Conservation (phyloP, 2,888 invertebrate genomes). For the Hesperia comma region DNA sequence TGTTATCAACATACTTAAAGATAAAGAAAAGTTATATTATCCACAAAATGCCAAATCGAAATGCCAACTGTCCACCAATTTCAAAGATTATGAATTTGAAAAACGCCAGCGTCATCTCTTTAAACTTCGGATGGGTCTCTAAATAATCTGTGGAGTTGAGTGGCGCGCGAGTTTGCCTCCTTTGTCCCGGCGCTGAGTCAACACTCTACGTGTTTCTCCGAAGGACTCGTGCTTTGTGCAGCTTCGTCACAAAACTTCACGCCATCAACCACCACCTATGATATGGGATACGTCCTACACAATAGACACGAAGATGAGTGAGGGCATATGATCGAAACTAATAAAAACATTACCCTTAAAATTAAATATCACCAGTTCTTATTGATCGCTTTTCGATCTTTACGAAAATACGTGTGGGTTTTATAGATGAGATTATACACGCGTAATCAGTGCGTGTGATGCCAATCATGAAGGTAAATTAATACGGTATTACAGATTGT, state of each 20-base stretch:
- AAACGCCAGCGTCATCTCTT: slow-evolving; percentile 64
- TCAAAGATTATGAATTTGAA: slow-evolving; percentile 27
- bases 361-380: too few species aligned
- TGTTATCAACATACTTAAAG: too few species aligned
- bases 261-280: slow-evolving; percentile 46
- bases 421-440: too few species aligned
- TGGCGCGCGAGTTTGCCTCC: slow-evolving; percentile 65
- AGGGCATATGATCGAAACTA: slow-evolving; percentile 2
- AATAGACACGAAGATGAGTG: slow-evolving; percentile 14
- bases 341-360: too few species aligned
- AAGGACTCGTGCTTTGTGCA: slow-evolving; percentile 62
- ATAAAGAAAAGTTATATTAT: too few species aligned
- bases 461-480: too few species aligned
- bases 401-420: too few species aligned
- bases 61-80: not conserved
- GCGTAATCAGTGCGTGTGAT: too few species aligned
- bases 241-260: slow-evolving; percentile 74
- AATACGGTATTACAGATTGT: too few species aligned
- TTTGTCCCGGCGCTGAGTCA: slow-evolving; percentile 73
- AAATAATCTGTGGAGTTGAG: slow-evolving; percentile 70
- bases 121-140: slow-evolving; percentile 65
- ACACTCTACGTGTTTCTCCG: slow-evolving; percentile 75
- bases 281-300: slow-evolving; percentile 28
- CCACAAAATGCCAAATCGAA: not conserved
- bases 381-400: too few species aligned